Evolutionary conservation across 2,888 invertebrate species (phyloP), one percentile per base, ranked within the genome.

Genomic region (Drosophila antonietae): DNA sequence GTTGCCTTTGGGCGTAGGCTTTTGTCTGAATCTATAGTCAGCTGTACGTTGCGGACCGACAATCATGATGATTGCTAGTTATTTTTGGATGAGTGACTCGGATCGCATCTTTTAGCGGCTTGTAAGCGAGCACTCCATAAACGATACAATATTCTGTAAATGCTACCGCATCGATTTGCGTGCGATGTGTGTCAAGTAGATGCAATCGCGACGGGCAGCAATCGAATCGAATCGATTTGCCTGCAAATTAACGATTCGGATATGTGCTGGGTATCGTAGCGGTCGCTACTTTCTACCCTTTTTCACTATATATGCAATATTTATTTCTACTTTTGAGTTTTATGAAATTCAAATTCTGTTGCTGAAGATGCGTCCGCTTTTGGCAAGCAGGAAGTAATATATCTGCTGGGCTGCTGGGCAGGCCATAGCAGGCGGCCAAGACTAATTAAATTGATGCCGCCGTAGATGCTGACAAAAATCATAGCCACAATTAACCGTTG

Each of bases 111-210:
- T 74, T 51, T 81, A 74, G 69, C 64, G 73, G 55, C 47, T 52
- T 72, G 69, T 62, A 61, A 68, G 63, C 33, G 18, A 28, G 47
- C 52, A 51, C 49, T 57, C 47, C 43, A 66, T 65, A 65, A 55
- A 33, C 41, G 41, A 69, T 52, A 23, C 57, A 49, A 70, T 65
- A 75, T 67, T 71, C 73, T 83, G 83, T 84, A 88, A 88, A 78
- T 86, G 84, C 84, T 88, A 76, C 89, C 84, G 84, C 84, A 84
- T 84, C 84, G 89, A 88, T 86, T 86, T 85, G 90, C 87, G 84
- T 82, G 75, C 78, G 78, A 89, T 89, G 89, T 89, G 90, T 89
- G 89, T 89, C 89, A 89, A 89, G 81, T 90, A 89, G 90, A 89
- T 89, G 90, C 89, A 89, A 85, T 80, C 83, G 72, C 62, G 44